Conservation (phyloP, 2,113 vertebrate species). For the Tragelaphus buxtoni region DNA sequence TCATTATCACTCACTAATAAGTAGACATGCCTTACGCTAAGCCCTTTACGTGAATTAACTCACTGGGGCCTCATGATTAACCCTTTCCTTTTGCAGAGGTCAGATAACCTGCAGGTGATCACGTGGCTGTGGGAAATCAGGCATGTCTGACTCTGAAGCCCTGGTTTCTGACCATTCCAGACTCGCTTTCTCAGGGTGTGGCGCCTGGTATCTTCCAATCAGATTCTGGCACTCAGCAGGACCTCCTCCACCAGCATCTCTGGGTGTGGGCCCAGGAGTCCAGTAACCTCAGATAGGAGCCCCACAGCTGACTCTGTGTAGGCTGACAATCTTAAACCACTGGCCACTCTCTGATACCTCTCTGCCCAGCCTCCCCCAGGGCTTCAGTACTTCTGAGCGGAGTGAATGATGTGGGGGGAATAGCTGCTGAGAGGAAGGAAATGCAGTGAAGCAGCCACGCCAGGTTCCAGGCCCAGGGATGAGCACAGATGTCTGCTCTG, state of each 20-base stretch:
- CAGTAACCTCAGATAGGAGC: background rate
- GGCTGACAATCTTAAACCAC: background rate
- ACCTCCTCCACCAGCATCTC: background rate
- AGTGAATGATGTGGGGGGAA: too few species aligned
- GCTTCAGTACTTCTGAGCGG: accelerated
- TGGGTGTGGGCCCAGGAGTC: background rate
- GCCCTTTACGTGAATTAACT: background rate
- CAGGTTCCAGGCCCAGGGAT: background rate
- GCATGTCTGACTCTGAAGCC: background rate
- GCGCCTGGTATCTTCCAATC: background rate
- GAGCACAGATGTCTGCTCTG: background rate
- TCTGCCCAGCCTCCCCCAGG: background rate
- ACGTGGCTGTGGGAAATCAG: background rate
- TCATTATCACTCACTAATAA: background rate
- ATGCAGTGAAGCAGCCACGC: accelerated
- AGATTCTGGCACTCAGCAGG: background rate
- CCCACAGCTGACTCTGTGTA: background rate
- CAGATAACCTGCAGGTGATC: background rate
- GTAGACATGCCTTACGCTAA: background rate
- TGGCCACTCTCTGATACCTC: too few species aligned
- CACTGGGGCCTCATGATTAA: background rate
- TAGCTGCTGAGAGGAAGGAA: background rate
- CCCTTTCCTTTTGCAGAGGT: background rate
- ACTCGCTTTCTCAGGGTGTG: background rate
- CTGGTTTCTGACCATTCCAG: background rate